These are phyloP conservation scores for Sebastes fasciatus DNA, from an alignment of 2,113 vertebrate genomes.

Conservation along the genomic window DNA sequence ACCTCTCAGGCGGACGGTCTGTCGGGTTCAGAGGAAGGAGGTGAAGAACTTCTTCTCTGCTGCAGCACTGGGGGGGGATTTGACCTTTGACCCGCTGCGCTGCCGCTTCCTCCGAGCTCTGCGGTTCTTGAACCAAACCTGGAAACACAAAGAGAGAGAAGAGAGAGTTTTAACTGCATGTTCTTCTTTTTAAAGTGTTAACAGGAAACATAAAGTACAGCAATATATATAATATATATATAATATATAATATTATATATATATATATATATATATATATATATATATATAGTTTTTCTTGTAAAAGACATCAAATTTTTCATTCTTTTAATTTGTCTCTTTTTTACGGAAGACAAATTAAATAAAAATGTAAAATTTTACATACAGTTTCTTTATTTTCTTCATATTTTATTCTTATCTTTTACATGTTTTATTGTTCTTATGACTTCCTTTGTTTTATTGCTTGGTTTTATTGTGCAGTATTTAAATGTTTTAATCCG, in stretches of 20 bases:
- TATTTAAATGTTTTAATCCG: no score
- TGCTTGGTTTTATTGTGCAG: no score
- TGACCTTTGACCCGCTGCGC: constrained; percentile 30
- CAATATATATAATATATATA: not conserved
- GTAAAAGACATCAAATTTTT: no score
- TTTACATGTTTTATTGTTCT: no score
- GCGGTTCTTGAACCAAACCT: constrained; percentile 87
- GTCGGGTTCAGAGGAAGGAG: constrained; percentile 13
- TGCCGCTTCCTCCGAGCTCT: constrained; percentile 79
- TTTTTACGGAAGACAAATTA: not conserved
- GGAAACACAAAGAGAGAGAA: constrained; percentile 4
- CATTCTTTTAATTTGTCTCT: no score
- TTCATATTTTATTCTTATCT: no score
- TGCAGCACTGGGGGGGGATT: not conserved
- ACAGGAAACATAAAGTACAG: not conserved
- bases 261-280: no score
- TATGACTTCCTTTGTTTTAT: no score
- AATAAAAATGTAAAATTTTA: not conserved
- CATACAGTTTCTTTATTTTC: no score
- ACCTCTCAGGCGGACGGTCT: not conserved
- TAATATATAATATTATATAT: no score
- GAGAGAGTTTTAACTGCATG: not conserved
- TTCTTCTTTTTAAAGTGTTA: not conserved
- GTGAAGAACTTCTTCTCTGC: constrained; percentile 1
- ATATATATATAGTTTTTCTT: no score